These are phyloP conservation scores for Chelonus formosanus DNA, from an alignment of 2,888 invertebrate genomes.

Conservation along the genomic window DNA sequence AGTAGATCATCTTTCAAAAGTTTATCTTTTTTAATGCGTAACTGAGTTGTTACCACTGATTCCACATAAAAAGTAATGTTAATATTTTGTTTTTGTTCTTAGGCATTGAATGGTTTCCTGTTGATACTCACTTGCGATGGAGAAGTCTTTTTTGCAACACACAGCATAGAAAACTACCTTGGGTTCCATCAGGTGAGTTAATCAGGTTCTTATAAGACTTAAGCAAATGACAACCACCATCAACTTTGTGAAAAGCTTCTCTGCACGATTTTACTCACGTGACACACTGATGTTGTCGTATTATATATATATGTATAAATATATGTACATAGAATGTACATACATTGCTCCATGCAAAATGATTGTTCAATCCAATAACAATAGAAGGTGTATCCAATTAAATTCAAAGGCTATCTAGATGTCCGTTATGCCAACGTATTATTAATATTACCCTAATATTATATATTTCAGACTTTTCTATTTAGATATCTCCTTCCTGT, in stretches of 20 bases:
- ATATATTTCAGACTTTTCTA: too few species aligned
- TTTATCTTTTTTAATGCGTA: too few species aligned
- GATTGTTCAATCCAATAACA: constrained; percentile 20
- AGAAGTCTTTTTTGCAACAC: constrained; percentile 99
- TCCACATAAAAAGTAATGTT: not conserved
- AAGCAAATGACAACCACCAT: constrained; percentile 11
- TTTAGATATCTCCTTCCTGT: not conserved
- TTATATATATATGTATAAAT: not conserved
- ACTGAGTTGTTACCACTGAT: too few species aligned
- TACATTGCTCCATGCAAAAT: constrained; percentile 11
- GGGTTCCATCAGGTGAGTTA: constrained; percentile 98
- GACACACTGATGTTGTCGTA: constrained; percentile 1
- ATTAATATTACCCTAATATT: not conserved
- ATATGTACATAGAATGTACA: too few species aligned
- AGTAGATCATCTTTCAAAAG: not conserved
- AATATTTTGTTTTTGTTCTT: constrained; percentile 58
- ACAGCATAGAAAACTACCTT: constrained; percentile 99
- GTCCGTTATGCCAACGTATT: not conserved
- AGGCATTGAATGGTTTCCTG: constrained; percentile 99
- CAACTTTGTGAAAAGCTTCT: not conserved
- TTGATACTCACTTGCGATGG: constrained; percentile 99
- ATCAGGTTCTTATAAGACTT: constrained; percentile 5
- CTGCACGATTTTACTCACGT: constrained; percentile 18
- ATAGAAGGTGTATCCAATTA: constrained; percentile 28
- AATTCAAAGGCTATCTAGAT: constrained; percentile 5